Evolutionary conservation across 2,797 vertebrate genomes (phyloP), one percentile per base, ranked within the genome.

Genomic region (Thamnophis elegans): DNA sequence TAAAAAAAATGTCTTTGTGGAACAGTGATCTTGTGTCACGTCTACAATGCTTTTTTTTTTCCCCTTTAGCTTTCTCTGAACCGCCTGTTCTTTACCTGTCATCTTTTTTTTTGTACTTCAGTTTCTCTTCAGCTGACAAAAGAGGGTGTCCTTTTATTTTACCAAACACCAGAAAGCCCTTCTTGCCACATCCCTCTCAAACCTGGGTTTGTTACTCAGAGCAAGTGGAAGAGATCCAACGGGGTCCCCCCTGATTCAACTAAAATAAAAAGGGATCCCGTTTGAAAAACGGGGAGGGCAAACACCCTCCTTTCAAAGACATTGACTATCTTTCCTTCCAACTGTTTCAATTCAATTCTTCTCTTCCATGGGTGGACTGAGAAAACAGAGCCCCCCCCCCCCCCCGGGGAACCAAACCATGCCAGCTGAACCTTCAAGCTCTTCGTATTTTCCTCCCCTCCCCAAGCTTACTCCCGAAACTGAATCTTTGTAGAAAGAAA

Each of bases 351-450:
- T 78, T 42, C 73, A 42, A 5, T 78, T 42, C 20, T 78, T 42
- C 58, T 62, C 28, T 87, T 54, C 85, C 53, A 42, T 42, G 0
- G 1, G 26, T 28, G 7, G 25, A n/a, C 85, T 87, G 85, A 87
- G 85, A 51, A 47, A 51, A 88, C 26, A 88, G 1, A 26, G 32
- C 28, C 28, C 1, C 0, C 3, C 2, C 42, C 32, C 28, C 28
- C 1, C 0, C 3, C 2, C 42, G 42, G 11, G 55, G 56, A 1
- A 22, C 18, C 36, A 42, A 78, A 42, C 0, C 36, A 0, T 11
- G 73, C 9, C 42, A 42, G 42, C 42, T 42, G 42, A 42, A 42
- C 13, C 7, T 0, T 22, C 22, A 68, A 73, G n/a, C 28, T 5
- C 16, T 90, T 11, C 1, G 11, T 2, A 4, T 73, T 25, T 42